Evolutionary conservation across 2,888 invertebrate genomes (phyloP).

Genomic region (Cosmopolites sordidus): DNA sequence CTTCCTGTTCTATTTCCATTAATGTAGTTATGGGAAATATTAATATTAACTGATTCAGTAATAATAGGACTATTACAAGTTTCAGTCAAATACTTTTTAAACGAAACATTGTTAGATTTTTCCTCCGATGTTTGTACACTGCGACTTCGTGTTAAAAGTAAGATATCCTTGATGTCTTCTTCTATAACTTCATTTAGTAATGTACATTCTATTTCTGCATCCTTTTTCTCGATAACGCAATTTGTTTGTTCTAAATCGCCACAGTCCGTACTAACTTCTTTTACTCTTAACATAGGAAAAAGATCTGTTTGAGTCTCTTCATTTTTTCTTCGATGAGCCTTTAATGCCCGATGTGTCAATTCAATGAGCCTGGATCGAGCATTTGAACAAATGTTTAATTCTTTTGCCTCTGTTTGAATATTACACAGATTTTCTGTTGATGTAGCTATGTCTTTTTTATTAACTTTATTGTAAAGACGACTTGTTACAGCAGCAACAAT

Average conservation of each 20-base stretch:
- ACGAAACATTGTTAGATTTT: slow-evolving; percentile 36
- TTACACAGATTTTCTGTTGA: slow-evolving; percentile 35
- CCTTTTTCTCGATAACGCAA: slow-evolving; percentile 48
- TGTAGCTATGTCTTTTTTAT: slow-evolving; percentile 50
- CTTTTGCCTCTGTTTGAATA: slow-evolving; percentile 37
- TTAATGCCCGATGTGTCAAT: slow-evolving; percentile 56
- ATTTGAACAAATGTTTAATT: slow-evolving; percentile 56
- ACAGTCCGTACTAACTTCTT: slow-evolving; percentile 56
- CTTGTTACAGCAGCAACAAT: slow-evolving; percentile 69
- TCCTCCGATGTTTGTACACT: slow-evolving; percentile 42
- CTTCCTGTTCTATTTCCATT: slow-evolving; percentile 46
- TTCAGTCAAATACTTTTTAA: slow-evolving; percentile 45
- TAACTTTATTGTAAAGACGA: slow-evolving; percentile 60
- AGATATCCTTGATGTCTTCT: slow-evolving; percentile 33
- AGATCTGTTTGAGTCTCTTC: slow-evolving; percentile 57
- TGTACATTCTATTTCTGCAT: slow-evolving; percentile 51
- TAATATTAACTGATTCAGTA: slow-evolving; percentile 56
- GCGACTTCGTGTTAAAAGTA: slow-evolving; percentile 45
- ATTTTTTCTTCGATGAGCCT: slow-evolving; percentile 52
- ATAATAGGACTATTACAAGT: slow-evolving; percentile 33
- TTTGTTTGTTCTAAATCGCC: slow-evolving; percentile 52
- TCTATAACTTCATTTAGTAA: slow-evolving; percentile 38
- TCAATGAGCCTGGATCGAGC: slow-evolving; percentile 57
- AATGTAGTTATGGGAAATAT: slow-evolving; percentile 55
- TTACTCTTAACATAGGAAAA: slow-evolving; percentile 52